Percentiles rank a stretch among this genome's conserved stretches.
phyloP scores from a whole-genome alignment of 1,140 invertebrate genomes.

The Pentalonia nigronervosa region DNA sequence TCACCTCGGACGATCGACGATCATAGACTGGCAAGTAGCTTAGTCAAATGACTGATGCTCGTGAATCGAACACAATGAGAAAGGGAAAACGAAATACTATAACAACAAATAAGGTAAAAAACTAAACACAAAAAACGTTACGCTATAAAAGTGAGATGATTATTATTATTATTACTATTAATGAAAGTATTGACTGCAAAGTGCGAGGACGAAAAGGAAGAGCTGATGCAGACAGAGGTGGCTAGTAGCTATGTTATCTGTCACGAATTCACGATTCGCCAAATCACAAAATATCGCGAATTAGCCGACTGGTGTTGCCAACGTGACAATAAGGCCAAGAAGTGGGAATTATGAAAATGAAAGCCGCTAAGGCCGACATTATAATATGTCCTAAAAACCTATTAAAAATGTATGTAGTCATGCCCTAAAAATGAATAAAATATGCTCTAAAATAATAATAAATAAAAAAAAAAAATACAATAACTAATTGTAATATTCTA shows the following conservation, averaged over 20 bases:
- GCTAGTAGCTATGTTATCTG: constrained; percentile 22
- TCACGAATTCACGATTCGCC: constrained; percentile 40
- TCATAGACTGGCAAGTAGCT: background rate
- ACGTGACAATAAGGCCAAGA: background rate
- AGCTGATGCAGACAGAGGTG: background rate
- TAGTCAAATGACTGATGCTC: background rate
- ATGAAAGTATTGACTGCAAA: background rate
- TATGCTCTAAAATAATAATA: too few relatives aligned
- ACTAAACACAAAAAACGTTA: background rate
- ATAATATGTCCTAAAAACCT: too few relatives aligned
- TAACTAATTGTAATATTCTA: too few relatives aligned
- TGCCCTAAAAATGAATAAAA: too few relatives aligned
- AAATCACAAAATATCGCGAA: constrained; percentile 23
- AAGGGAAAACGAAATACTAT: background rate
- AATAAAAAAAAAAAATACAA: too few relatives aligned
- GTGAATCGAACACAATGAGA: background rate
- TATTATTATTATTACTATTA: constrained; percentile 2
- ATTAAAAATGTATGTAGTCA: too few relatives aligned
- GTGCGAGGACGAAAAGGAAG: background rate
- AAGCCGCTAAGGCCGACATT: too few relatives aligned
- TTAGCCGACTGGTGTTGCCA: constrained; percentile 49
- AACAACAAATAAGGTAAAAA: constrained; percentile 19
- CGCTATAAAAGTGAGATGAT: background rate
- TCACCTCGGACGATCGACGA: background rate
- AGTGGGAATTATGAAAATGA: background rate